Conservation (phyloP, 2,113 vertebrate species). For the Labrus mixtus region DNA sequence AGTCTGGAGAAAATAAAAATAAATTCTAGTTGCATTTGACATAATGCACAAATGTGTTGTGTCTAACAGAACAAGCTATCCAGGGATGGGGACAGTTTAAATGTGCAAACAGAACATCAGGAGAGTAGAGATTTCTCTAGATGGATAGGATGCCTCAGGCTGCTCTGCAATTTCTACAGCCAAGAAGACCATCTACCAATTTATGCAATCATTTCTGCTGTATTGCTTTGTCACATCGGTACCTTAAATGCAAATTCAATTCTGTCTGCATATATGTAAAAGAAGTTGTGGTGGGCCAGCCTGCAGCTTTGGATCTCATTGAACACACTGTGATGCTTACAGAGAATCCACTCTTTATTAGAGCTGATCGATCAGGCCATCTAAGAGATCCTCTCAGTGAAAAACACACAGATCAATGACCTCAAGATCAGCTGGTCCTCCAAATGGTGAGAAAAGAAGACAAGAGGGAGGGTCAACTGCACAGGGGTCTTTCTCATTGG, state of each 20-base stretch:
- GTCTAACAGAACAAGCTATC: conserved; percentile 4
- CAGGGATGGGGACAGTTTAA: conserved; percentile 1
- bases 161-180: not conserved
- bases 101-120: conserved; percentile 39
- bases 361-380: conserved; percentile 57
- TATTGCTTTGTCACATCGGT: conserved; percentile 15
- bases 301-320: conserved; percentile 46
- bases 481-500: conserved; percentile 54
- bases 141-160: conserved; percentile 19
- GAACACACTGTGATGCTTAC: conserved; percentile 41
- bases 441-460: conserved; percentile 46
- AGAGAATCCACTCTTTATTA: conserved; percentile 71
- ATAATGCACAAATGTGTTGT: conserved; percentile 8
- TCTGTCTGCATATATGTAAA: not conserved
- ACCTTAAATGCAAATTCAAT: conserved; percentile 33
- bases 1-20: conserved; percentile 28
- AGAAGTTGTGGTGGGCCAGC: conserved; percentile 9
- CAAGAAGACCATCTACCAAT: conserved; percentile 12
- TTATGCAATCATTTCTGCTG: conserved; percentile 24
- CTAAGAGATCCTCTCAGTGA: conserved; percentile 67
- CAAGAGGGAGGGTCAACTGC: conserved; percentile 28
- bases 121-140: conserved; percentile 25
- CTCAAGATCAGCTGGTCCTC: conserved; percentile 57
- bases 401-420: conserved; percentile 79
- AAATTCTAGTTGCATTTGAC: conserved; percentile 25